Conservation (phyloP, 1,140 invertebrate genomes). For the Zaprionus lachaisei region DNA sequence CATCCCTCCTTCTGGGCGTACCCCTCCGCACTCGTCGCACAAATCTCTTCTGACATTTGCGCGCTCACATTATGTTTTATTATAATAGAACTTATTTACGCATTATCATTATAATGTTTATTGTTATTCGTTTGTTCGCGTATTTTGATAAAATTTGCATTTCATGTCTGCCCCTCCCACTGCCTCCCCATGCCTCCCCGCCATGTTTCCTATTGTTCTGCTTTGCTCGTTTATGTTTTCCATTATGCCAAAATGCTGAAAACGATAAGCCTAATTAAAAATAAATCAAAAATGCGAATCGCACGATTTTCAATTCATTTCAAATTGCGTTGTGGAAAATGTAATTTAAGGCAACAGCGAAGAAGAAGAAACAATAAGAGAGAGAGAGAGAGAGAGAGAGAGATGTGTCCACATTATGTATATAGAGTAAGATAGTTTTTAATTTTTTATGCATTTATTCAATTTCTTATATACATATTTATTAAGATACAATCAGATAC, state of each 20-base stretch:
- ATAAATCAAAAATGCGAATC: slow-evolving; percentile 29
- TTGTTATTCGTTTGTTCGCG: slow-evolving; percentile 28
- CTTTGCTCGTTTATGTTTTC: background rate
- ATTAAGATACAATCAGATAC: too few relatives aligned
- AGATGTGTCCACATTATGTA: background rate
- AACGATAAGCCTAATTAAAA: slow-evolving; percentile 37
- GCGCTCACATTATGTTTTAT: slow-evolving; percentile 22
- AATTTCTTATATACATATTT: background rate
- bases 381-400: background rate
- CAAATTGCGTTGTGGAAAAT: background rate
- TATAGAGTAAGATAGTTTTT: background rate
- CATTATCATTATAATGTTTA: slow-evolving; percentile 42
- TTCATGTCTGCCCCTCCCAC: slow-evolving; percentile 12
- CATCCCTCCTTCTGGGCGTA: background rate
- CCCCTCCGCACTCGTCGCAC: background rate
- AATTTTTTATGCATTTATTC: background rate
- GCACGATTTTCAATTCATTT: slow-evolving; percentile 18
- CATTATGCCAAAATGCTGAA: background rate
- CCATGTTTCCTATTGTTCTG: background rate
- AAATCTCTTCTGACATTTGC: slow-evolving; percentile 34
- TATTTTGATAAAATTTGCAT: slow-evolving; percentile 39
- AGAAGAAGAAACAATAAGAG: background rate
- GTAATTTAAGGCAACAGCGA: background rate
- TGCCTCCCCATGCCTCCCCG: too few relatives aligned
- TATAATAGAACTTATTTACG: slow-evolving; percentile 29